Evolutionary conservation across 2,797 vertebrate genomes (phyloP), one percentile per base, ranked within the genome.

Genomic region (Mormyrops attenuatus): DNA sequence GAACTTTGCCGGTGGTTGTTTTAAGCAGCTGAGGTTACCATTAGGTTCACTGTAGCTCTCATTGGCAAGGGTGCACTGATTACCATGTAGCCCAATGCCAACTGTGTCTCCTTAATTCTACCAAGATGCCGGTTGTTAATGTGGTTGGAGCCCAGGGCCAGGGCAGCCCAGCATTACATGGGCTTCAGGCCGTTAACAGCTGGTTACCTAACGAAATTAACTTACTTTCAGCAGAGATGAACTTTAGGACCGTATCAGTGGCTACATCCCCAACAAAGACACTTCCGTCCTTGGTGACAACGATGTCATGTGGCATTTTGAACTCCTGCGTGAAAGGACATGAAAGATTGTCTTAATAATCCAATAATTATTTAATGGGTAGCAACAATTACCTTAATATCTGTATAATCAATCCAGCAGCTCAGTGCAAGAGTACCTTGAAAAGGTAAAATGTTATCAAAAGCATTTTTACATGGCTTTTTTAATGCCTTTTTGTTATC

Each of bases 261-360:
- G 93, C 95, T 53, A 94, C 97, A 1, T 99, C 98, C 53, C 97
- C 98, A 0, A 99, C 92, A 4, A 97, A 99, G 0, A 99, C 94
- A 0, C 92, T 96, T 86, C 97, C 97, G 0, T 98, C 97, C 90
- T 94, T 94, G 55, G 94, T 95, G 3, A 95, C 97, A 5, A 96
- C 95, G 0, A 99, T 93, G 91, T 99, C 98, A 26, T 99, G 98
- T 73, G 98, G 98, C 97, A 99, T 98, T 92, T 96, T 94, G 91
- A 99, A 99, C 57, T 94, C 95, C 98, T 98, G 95, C 38, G 90
- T 77, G 93, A 55, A 88, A 53, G 4, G 91, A 88, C 63, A 92
- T 93, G 60, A 41, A 17, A 11, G n/a, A 17, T 9, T 9, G 22
- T 8, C 66, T 15, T 73, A n/a, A 22, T 55, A 34, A 11, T 73